phyloP scores from a whole-genome alignment of 2,113 vertebrate species.

The Clarias magur region DNA sequence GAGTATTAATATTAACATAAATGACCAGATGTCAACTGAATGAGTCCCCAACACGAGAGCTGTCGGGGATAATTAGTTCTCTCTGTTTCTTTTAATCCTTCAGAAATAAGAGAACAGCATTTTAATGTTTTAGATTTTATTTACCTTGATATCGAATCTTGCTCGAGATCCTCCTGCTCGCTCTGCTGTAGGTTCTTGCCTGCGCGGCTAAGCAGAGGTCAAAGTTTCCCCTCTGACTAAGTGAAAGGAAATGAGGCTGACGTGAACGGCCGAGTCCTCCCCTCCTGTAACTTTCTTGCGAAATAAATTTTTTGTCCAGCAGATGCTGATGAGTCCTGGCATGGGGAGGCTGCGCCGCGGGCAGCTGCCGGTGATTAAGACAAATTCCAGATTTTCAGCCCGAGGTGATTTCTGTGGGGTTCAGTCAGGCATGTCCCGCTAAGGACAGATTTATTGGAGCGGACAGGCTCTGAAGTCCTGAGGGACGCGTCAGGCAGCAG shows the following conservation, averaged over 20 bases:
- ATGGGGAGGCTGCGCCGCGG: conserved; percentile 32
- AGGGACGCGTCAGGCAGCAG: conserved; percentile 26
- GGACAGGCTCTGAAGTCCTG: conserved; percentile 22
- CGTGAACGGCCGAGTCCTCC: not conserved
- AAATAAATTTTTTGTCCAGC: conserved; percentile 45
- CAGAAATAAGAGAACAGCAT: conserved; percentile 5
- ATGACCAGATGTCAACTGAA: too few relatives aligned
- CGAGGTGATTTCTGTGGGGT: conserved; percentile 38
- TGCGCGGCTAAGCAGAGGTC: conserved; percentile 41
- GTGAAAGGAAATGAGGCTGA: conserved; percentile 29
- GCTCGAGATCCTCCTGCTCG: conserved; percentile 21
- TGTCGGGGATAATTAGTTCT: not conserved
- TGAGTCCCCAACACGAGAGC: not conserved
- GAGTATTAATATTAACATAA: too few relatives aligned
- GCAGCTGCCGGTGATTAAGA: conserved; percentile 56
- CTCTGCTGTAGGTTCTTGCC: conserved; percentile 24
- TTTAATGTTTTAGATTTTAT: conserved; percentile 21
- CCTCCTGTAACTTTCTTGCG: conserved; percentile 15
- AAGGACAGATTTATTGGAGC: conserved; percentile 41
- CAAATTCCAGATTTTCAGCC: conserved; percentile 46
- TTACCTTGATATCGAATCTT: not conserved
- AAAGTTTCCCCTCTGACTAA: conserved; percentile 39
- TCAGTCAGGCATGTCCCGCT: conserved; percentile 22
- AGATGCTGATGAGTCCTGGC: conserved; percentile 53
- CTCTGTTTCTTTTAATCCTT: not conserved